Evolutionary conservation across 2,888 invertebrate genomes (phyloP).

Genomic region (Platerodrilus igneus): DNA sequence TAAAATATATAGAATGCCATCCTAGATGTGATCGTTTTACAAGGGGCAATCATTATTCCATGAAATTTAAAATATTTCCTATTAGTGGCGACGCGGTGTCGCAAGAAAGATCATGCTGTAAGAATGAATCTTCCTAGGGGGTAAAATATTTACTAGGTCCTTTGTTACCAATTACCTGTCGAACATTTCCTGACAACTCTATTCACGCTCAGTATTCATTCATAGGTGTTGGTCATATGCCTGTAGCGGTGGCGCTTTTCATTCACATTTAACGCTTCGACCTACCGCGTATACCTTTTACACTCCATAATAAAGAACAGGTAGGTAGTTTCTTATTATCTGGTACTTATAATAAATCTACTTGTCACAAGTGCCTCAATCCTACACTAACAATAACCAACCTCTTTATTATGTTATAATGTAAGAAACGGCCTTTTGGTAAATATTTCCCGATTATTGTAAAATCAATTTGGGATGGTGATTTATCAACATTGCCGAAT

Average conservation of each 20-base stretch:
- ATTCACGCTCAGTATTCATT: constrained; percentile 38
- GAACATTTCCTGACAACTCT: constrained; percentile 44
- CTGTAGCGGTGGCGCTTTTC: constrained; percentile 54
- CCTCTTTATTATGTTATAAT: constrained; percentile 16
- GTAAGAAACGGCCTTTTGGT: constrained; percentile 38
- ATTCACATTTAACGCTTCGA: constrained; percentile 55
- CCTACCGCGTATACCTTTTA: constrained; percentile 51
- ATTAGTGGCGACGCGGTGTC: constrained; percentile 21
- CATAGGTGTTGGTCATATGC: constrained; percentile 29
- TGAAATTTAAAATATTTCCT: constrained; percentile 18
- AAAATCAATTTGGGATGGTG: constrained; percentile 40
- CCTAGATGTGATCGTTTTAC: constrained; percentile 12
- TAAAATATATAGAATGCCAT: too few relatives aligned
- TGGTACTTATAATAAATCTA: constrained; percentile 43
- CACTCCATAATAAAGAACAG: constrained; percentile 28
- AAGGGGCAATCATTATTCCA: constrained; percentile 15
- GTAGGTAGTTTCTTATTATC: constrained; percentile 36
- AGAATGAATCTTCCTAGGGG: constrained; percentile 22
- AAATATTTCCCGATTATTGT: constrained; percentile 47
- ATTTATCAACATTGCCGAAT: constrained; percentile 43
- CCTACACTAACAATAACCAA: constrained; percentile 37
- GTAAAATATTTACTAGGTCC: constrained; percentile 43
- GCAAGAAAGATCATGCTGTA: constrained; percentile 9
- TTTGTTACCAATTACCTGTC: constrained; percentile 40
- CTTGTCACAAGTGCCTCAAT: constrained; percentile 46